phyloP scores from a whole-genome alignment of 2,888 invertebrate genomes.

The Cheilosia soror region DNA sequence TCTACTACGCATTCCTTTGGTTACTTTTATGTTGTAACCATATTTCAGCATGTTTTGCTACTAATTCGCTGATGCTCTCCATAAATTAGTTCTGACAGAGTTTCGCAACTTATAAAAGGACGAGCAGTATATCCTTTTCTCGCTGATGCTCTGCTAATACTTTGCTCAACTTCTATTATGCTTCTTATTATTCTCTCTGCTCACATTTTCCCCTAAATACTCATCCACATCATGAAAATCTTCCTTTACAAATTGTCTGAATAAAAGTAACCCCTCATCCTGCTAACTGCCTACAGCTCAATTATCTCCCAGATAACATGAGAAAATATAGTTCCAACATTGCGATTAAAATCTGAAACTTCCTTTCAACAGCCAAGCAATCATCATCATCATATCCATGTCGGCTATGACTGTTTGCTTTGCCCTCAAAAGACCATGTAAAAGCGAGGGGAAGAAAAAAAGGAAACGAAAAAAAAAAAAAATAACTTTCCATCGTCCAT shows the following conservation, averaged over 20 bases:
- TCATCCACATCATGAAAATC: too few relatives aligned
- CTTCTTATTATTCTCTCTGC: too few relatives aligned
- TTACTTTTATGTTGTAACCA: too few relatives aligned
- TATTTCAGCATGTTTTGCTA: too few relatives aligned
- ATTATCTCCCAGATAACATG: slow-evolving; percentile 55
- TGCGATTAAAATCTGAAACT: slow-evolving; percentile 60
- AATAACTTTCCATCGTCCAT: slow-evolving; percentile 29
- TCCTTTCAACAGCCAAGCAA: slow-evolving; percentile 46
- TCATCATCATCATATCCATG: slow-evolving; percentile 27
- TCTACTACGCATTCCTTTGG: too few relatives aligned
- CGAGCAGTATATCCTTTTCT: too few relatives aligned
- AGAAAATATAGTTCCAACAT: slow-evolving; percentile 31
- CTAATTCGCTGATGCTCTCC: too few relatives aligned
- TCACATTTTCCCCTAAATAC: too few relatives aligned
- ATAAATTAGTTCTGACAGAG: too few relatives aligned
- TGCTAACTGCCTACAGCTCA: slow-evolving; percentile 45
- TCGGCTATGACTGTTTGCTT: slow-evolving; percentile 38
- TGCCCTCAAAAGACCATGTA: slow-evolving; percentile 43
- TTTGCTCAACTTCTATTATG: too few relatives aligned
- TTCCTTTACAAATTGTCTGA: background rate
- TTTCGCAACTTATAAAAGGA: too few relatives aligned
- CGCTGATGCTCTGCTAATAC: too few relatives aligned
- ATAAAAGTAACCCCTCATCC: background rate
- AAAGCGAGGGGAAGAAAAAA: background rate
- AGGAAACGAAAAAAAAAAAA: background rate